Base-by-base conservation (phyloP, 2,888 invertebrate genomes). In the Oscheius sp. region DNA sequence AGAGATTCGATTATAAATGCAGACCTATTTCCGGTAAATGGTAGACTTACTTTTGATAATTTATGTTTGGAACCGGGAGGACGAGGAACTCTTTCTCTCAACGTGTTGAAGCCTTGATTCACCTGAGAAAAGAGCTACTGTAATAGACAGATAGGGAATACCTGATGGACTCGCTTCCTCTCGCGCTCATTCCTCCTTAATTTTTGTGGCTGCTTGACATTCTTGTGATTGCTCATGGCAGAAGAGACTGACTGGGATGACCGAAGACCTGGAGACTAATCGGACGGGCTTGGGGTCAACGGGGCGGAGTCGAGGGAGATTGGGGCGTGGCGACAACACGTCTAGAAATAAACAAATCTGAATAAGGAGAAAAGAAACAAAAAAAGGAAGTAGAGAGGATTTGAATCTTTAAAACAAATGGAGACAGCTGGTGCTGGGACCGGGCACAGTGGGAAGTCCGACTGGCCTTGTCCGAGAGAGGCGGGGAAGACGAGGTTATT, bases 101-200 rank as follows among this genome's bases (percentile, higher is more conserved):
- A 65, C n/a, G 48, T 55, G 39, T 67, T 48, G 67, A 78, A 75
- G n/a, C 75, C 74, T 53, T 74, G 72, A 57, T 78, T 78, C 34
- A 78, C 75, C 75, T 76, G 70, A 58, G 72, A 71, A 58, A 25
- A 10, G 17, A 10, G 20, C 17, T 20, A 2, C 17, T 20, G 4
- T 48, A 20, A 20, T 23, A 20, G 46, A 27, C 23, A 52, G 33
- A 25, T 55, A n/a, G 12, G 12, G 55, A 37, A 27, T 23, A 76
- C 76, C 73, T 73, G 74, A 63, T 78, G 66, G 23, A 78, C 78
- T 23, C 78, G 46, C 31, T 74, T 78, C 17, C 78, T 20, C 42
- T 78, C 78, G 27, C 78, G 61, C 25, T 72, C 78, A 39, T 78
- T 78, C 29, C 78, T 42, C 34, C 70, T 67, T 45, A 68, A 65